phyloP scores from a whole-genome alignment of 2,113 vertebrate genomes.

The Acrocephalus kingi region DNA sequence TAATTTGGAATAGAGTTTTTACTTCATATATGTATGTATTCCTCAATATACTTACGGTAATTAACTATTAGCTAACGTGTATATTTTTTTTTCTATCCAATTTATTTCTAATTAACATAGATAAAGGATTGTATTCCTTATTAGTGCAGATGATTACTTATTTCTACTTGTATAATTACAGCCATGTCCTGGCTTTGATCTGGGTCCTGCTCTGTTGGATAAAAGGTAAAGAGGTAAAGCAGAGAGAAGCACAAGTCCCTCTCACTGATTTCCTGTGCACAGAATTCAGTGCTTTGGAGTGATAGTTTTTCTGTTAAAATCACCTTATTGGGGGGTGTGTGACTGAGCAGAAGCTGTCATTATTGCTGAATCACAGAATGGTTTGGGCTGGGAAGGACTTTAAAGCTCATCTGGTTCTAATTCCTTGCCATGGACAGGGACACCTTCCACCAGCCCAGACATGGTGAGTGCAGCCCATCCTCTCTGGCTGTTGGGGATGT shows the following conservation, averaged over 20 bases:
- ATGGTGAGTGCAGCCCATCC: not conserved
- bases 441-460: not conserved
- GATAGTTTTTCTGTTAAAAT: not conserved
- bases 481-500: not conserved
- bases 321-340: rapidly evolving
- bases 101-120: constrained; percentile 11
- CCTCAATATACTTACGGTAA: not conserved
- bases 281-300: not conserved
- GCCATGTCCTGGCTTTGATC: not conserved
- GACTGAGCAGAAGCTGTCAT: not conserved
- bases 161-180: not conserved
- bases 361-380: not conserved
- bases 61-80: not conserved
- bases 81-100: not conserved
- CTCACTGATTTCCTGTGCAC: too few relatives aligned
- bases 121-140: not conserved
- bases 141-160: not conserved
- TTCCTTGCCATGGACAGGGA: not conserved
- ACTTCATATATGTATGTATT: not conserved
- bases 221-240: not conserved
- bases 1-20: not conserved
- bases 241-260: not conserved
- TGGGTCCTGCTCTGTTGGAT: not conserved
- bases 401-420: not conserved
- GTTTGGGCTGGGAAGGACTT: not conserved